Evolutionary conservation across 2,797 vertebrate species (phyloP).

Genomic region (Phyllotis vaccarum): DNA sequence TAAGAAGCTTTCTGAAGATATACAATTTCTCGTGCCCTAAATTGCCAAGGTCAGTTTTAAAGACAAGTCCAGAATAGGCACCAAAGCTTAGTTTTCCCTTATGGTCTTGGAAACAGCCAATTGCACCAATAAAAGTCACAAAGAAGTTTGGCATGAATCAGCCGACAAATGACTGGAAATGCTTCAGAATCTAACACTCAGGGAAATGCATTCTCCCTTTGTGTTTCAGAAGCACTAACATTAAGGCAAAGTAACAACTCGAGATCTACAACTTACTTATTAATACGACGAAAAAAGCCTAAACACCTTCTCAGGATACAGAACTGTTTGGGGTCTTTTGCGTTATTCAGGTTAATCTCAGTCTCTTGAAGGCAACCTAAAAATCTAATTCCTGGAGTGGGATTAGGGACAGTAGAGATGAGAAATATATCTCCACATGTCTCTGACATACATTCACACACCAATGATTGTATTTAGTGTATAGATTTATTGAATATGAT

Average conservation of each 20-base stretch:
- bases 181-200: conserved; percentile 9
- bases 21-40: conserved; percentile 3
- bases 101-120: neutral
- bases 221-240: neutral
- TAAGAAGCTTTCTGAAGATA: neutral
- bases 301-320: neutral
- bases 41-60: conserved; percentile 18
- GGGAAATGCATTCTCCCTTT: neutral
- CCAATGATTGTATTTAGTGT: neutral
- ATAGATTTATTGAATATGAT: neutral
- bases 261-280: neutral
- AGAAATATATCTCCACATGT: neutral
- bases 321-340: neutral
- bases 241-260: conserved; percentile 1
- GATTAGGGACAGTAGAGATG: neutral
- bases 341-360: neutral
- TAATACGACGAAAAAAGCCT: neutral
- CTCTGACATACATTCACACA: neutral
- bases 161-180: conserved; percentile 34
- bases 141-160: conserved; percentile 8
- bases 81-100: conserved; percentile 29
- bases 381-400: neutral
- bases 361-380: neutral
- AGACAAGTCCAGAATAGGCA: neutral
- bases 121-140: neutral